Conservation (phyloP, 2,888 invertebrate species). For the Caenorhabditis sp. region DNA sequence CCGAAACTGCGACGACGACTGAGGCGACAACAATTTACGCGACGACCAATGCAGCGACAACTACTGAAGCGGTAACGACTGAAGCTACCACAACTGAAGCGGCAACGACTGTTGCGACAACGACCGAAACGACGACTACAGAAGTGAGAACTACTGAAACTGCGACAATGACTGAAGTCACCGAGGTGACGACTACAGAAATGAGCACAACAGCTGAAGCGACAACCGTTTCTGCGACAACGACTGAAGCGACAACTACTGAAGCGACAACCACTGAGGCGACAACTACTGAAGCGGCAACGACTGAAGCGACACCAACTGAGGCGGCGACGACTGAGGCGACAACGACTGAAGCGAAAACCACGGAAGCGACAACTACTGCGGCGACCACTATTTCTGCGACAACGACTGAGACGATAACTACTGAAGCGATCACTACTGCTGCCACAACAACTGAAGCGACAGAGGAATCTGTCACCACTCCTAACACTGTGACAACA, state of each 20-base stretch:
- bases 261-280: background rate
- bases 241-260: slow-evolving; percentile 2
- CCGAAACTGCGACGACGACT: too few species aligned
- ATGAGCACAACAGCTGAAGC: too few species aligned
- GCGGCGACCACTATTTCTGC: background rate
- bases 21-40: too few species aligned
- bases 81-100: background rate
- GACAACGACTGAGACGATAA: background rate
- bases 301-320: background rate
- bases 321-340: background rate
- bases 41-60: background rate
- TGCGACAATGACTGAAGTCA: too few species aligned
- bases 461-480: background rate
- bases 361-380: background rate
- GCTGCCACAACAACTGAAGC: background rate
- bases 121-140: background rate
- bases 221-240: background rate
- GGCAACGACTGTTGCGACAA: background rate
- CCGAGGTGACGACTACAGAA: too few species aligned
- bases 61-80: background rate
- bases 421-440: background rate
- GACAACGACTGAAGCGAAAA: background rate
- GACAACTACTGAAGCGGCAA: background rate
- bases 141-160: background rate
- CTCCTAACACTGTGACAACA: background rate